Conservation (phyloP, 2,797 vertebrate genomes). For the Bradypodion pumilum region DNA sequence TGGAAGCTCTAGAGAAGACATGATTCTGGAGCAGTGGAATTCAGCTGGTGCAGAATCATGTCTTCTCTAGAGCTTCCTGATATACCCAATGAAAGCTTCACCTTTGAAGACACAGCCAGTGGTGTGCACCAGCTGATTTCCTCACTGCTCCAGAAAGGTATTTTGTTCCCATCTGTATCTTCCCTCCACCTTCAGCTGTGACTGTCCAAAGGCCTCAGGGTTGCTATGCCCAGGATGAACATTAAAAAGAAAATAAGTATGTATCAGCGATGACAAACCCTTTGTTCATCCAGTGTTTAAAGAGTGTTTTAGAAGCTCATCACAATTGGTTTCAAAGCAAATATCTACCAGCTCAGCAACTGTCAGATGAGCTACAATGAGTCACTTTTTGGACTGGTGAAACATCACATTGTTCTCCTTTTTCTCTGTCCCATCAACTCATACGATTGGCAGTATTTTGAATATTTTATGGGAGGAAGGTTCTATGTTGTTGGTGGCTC, state of each 20-base stretch:
- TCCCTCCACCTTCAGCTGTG: not conserved
- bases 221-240: not conserved
- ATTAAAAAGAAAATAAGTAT: constrained; percentile 17
- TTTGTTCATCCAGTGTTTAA: constrained; percentile 45
- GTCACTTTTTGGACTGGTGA: constrained; percentile 48
- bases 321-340: constrained; percentile 55
- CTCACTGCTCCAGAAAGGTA: not conserved
- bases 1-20: too few relatives aligned
- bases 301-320: constrained; percentile 37
- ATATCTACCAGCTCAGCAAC: constrained; percentile 42
- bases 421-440: not conserved
- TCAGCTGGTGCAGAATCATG: too few relatives aligned
- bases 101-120: too few relatives aligned
- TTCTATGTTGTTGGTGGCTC: not conserved
- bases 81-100: too few relatives aligned
- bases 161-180: too few relatives aligned
- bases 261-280: constrained; percentile 39
- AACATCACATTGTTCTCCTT: constrained; percentile 31
- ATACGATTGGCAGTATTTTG: constrained; percentile 30
- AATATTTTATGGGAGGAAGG: constrained; percentile 24
- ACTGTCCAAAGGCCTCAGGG: not conserved
- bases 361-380: constrained; percentile 16
- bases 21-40: too few relatives aligned
- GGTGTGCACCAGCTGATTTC: too few relatives aligned
- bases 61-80: too few relatives aligned